phyloP scores from a whole-genome alignment of 2,797 vertebrate species.

The Eulemur coronatus region DNA sequence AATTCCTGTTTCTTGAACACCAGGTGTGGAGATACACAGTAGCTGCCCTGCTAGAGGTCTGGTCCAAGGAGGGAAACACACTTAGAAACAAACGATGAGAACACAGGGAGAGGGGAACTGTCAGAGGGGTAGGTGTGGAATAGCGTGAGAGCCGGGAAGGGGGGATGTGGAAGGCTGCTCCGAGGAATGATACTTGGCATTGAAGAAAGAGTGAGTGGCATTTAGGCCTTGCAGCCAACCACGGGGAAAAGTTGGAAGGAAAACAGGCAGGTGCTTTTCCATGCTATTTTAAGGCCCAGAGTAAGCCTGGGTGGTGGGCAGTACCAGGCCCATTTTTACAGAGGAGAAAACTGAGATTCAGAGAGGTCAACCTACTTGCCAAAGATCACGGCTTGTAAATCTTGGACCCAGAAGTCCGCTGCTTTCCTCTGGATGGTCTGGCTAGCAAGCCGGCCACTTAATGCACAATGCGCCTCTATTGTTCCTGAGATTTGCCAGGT shows the following conservation, averaged over 20 bases:
- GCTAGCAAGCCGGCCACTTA: not conserved
- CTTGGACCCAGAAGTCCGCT: not conserved
- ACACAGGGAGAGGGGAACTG: fast-evolving
- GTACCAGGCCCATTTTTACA: not conserved
- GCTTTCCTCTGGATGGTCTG: not conserved
- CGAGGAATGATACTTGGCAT: not conserved
- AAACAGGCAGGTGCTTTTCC: not conserved
- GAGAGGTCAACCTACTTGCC: not conserved
- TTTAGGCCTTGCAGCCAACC: fast-evolving
- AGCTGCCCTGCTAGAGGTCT: not conserved
- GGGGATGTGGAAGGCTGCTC: not conserved
- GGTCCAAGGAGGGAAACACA: not conserved
- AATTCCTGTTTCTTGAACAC: not conserved
- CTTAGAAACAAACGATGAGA: not conserved
- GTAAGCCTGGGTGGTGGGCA: not conserved
- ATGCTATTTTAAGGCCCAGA: not conserved
- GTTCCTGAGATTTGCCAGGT: not conserved
- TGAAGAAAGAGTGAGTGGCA: not conserved
- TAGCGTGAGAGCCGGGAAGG: fast-evolving
- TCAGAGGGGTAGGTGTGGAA: too few species aligned
- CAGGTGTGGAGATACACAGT: not conserved
- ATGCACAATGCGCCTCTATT: not conserved
- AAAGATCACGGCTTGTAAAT: constrained; percentile 24
- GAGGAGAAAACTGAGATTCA: not conserved
- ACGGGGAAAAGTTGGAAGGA: not conserved